Base-by-base conservation (phyloP, 2,113 vertebrate genomes). In the Odontesthes bonariensis region DNA sequence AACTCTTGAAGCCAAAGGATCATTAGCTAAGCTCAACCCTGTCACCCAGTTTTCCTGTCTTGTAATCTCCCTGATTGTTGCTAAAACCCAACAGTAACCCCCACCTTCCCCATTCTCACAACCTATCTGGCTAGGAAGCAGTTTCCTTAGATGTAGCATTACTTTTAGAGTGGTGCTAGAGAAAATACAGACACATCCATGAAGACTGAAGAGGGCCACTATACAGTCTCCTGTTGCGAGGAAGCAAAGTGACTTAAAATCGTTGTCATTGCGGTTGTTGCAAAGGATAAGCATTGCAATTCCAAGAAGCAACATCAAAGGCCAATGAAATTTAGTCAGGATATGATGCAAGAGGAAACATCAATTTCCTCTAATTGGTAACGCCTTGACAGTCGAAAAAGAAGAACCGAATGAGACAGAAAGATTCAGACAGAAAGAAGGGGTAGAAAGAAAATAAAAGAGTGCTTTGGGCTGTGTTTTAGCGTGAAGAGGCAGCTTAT, bases 261-360 rank as follows among this genome's bases (percentile, higher is more conserved):
- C 78, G 57, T 8, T 87, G 71, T 88, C 86, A 89, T 73, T 33
- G 33, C 3, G 23, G 55, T 32, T 31, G 6, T 78, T 81, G 49
- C 33, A n/a, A 8, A 59, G 73, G 81, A 88, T 80, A 73, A 58
- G 64, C 72, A 69, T 76, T 47, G 59, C 70, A 66, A 59, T 46
- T 76, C 19, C 31, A 70, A 68, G 69, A 68, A 46, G 69, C 77
- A 74, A 85, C 87, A 88, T 89, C 77, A 88, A 91, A 91, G 61
- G 62, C 73, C 49, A 77, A 72, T 49, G 31, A 84, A 72, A 89
- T 88, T 75, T 84, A 62, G 59, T 54, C 23, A 19, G 69, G 81
- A 77, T 84, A 69, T 80, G 79, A 68, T 59, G 79, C 69, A 74
- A 81, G 57, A 82, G 63, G 49, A 77, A 81, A 75, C 71, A 86